These are phyloP conservation scores for Scelioninae gen. 2 DNA, from an alignment of 2,888 invertebrate genomes.

Conservation along the genomic window DNA sequence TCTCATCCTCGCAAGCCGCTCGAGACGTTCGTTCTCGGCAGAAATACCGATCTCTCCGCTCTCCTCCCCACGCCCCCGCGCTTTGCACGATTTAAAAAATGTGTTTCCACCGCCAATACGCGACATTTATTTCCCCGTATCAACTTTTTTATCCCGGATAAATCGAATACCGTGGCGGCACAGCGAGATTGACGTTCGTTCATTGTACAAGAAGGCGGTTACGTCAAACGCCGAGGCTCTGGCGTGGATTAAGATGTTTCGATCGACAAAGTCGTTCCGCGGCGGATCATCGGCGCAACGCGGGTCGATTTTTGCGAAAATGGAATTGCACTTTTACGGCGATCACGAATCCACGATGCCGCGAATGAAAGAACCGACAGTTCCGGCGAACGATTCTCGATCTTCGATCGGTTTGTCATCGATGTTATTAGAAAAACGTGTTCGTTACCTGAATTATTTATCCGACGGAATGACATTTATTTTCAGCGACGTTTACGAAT, in stretches of 20 bases:
- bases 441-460: slow-evolving; percentile 33
- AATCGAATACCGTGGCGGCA: slow-evolving; percentile 39
- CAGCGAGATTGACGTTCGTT: slow-evolving; percentile 9
- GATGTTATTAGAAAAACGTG: not conserved
- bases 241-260: slow-evolving; percentile 47
- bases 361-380: too few relatives aligned
- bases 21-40: slow-evolving; percentile 2
- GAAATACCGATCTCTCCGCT: not conserved
- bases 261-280: slow-evolving; percentile 33
- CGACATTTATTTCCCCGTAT: slow-evolving; percentile 24
- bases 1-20: slow-evolving; percentile 7
- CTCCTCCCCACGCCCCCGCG: not conserved
- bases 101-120: slow-evolving; percentile 14
- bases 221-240: slow-evolving; percentile 39
- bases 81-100: too few relatives aligned
- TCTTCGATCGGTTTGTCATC: slow-evolving; percentile 37
- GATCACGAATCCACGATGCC: too few relatives aligned
- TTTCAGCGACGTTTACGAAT: slow-evolving; percentile 21
- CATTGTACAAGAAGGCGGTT: slow-evolving; percentile 46
- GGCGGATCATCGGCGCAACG: slow-evolving; percentile 11
- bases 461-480: slow-evolving; percentile 25
- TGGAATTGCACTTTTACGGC: not conserved
- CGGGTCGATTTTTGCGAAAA: not conserved
- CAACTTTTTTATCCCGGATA: slow-evolving; percentile 35
- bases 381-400: slow-evolving; percentile 21